Evolutionary conservation across 2,888 invertebrate genomes (phyloP).

Genomic region (Oscheius sp.): DNA sequence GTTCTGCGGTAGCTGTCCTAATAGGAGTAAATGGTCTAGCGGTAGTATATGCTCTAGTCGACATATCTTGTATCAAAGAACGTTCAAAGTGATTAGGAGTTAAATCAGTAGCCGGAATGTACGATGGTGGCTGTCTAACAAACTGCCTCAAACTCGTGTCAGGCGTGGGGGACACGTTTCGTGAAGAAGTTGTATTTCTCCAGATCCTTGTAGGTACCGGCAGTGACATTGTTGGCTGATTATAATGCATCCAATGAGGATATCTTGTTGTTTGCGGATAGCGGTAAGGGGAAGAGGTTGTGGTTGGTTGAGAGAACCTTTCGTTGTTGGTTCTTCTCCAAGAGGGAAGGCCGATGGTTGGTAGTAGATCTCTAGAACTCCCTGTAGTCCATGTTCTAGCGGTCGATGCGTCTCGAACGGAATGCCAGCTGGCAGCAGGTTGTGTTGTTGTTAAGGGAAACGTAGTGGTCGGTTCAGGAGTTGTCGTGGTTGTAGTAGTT

Average conservation of each 20-base stretch:
- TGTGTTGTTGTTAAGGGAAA: neutral
- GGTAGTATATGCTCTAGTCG: constrained; percentile 16
- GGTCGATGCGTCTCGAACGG: too few species aligned
- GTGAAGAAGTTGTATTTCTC: neutral
- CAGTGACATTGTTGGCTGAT: neutral
- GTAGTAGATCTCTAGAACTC: too few species aligned
- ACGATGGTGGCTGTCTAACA: constrained; percentile 16
- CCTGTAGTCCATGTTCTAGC: too few species aligned
- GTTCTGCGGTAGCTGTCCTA: constrained; percentile 4
- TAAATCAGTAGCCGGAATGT: constrained; percentile 1
- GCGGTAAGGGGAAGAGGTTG: too few species aligned
- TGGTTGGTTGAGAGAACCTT: too few species aligned
- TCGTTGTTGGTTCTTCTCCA: too few species aligned
- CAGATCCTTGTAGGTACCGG: neutral
- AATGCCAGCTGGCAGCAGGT: neutral
- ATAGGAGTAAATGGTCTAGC: constrained; percentile 2
- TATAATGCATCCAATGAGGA: neutral
- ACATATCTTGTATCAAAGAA: constrained; percentile 7
- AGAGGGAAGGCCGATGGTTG: too few species aligned
- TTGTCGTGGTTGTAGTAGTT: constrained; percentile 7
- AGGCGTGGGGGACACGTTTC: neutral
- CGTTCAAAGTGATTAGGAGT: constrained; percentile 7
- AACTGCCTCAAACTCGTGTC: constrained; percentile 5
- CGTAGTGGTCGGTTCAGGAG: neutral
- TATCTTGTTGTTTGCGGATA: neutral